phyloP scores from a whole-genome alignment of 2,113 vertebrate species.

The Clinocottus analis region DNA sequence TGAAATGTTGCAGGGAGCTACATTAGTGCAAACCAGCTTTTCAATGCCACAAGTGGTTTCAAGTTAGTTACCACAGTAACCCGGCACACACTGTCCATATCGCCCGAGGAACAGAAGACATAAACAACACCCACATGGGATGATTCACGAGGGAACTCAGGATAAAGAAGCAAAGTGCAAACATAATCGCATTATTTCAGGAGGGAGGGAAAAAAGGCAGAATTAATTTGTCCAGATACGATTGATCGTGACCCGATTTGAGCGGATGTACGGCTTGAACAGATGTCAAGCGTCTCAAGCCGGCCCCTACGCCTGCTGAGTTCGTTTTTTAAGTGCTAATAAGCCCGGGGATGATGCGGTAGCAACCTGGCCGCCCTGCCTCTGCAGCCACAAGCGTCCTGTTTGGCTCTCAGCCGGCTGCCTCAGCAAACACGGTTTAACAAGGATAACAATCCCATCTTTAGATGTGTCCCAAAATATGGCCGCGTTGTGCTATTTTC shows the following conservation, averaged over 20 bases:
- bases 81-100: slow-evolving; percentile 25
- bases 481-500: background rate
- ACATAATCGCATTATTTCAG: slow-evolving; percentile 18
- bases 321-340: slow-evolving; percentile 24
- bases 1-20: slow-evolving; percentile 10
- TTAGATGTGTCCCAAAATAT: background rate
- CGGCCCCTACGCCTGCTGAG: background rate
- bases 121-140: slow-evolving; percentile 58
- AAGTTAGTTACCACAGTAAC: slow-evolving; percentile 62
- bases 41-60: slow-evolving; percentile 19
- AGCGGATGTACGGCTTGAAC: slow-evolving; percentile 1
- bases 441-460: background rate
- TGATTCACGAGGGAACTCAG: slow-evolving; percentile 44
- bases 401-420: background rate
- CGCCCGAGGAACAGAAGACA: slow-evolving; percentile 35
- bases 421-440: background rate
- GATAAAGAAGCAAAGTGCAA: slow-evolving; percentile 16
- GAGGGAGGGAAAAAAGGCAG: background rate
- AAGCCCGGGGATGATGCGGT: slow-evolving; percentile 15
- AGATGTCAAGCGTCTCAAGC: slow-evolving; percentile 27
- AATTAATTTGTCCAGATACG: background rate
- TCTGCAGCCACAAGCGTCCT: background rate
- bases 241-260: background rate
- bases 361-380: slow-evolving; percentile 12
- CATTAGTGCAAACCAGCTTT: slow-evolving; percentile 31